These are phyloP conservation scores for Pteropus alecto DNA, from an alignment of 2,113 vertebrate genomes.

Conservation along the genomic window DNA sequence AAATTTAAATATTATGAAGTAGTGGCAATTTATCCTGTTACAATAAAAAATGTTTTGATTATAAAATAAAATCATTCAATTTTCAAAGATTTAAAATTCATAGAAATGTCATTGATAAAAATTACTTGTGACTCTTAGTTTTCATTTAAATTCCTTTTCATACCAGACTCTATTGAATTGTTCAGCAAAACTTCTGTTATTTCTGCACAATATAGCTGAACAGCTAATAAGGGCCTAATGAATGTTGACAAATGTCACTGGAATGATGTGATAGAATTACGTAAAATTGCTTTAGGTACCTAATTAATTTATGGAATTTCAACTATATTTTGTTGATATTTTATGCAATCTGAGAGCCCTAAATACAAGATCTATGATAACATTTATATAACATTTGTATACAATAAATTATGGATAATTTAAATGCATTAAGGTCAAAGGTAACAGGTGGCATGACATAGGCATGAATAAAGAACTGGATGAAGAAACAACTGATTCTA, in stretches of 20 bases:
- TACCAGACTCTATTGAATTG: neutral
- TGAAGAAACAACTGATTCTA: neutral
- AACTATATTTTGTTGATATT: neutral
- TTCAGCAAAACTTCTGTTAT: neutral
- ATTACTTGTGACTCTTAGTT: neutral
- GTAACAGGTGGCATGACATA: neutral
- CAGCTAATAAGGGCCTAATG: neutral
- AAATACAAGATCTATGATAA: neutral
- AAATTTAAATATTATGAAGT: neutral
- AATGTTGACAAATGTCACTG: neutral
- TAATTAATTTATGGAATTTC: neutral
- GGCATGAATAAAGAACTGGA: neutral
- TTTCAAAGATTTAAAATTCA: slow-evolving; percentile 15
- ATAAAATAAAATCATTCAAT: neutral
- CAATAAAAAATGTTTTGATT: neutral
- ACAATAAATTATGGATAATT: neutral
- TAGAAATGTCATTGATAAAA: neutral
- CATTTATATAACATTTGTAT: neutral
- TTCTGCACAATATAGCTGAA: neutral
- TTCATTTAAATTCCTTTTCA: neutral
- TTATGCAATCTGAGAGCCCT: neutral
- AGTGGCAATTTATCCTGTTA: neutral
- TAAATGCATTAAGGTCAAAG: neutral
- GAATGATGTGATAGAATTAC: neutral
- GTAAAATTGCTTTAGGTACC: neutral